Evolutionary conservation across 2,888 invertebrate species (phyloP).

Genomic region (Orthonychiurus folsomi): DNA sequence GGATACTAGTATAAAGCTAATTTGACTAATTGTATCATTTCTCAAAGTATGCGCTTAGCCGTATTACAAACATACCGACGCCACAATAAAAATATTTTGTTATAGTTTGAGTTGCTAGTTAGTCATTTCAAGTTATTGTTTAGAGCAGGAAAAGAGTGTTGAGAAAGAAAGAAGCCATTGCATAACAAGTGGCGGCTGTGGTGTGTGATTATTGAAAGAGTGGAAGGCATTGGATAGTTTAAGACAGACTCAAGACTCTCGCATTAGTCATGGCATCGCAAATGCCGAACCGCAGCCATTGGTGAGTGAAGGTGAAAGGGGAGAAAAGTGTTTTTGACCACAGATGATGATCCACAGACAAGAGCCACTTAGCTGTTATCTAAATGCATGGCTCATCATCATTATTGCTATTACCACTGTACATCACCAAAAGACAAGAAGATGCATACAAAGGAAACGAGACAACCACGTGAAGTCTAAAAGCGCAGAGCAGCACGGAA

Average conservation of each 20-base stretch:
- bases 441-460: slow-evolving; percentile 12
- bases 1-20: too few species aligned
- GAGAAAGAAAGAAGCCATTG: background rate
- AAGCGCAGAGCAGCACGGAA: slow-evolving; percentile 26
- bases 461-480: slow-evolving; percentile 24
- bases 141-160: too few species aligned
- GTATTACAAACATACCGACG: too few species aligned
- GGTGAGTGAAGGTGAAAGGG: too few species aligned
- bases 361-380: too few species aligned
- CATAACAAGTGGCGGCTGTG: background rate
- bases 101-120: background rate
- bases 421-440: slow-evolving; percentile 2
- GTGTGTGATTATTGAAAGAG: background rate
- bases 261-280: background rate
- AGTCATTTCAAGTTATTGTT: background rate
- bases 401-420: background rate
- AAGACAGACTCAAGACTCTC: background rate
- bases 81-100: too few species aligned
- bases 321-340: too few species aligned
- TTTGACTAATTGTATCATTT: too few species aligned
- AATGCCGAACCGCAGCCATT: background rate
- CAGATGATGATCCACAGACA: too few species aligned
- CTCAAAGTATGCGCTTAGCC: too few species aligned
- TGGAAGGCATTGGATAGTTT: background rate
- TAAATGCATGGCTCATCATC: background rate